Percentiles rank a stretch among this genome's conserved stretches.
Conservation (phyloP, 2,797 vertebrate genomes). For the Coracias cyanogaster region DNA sequence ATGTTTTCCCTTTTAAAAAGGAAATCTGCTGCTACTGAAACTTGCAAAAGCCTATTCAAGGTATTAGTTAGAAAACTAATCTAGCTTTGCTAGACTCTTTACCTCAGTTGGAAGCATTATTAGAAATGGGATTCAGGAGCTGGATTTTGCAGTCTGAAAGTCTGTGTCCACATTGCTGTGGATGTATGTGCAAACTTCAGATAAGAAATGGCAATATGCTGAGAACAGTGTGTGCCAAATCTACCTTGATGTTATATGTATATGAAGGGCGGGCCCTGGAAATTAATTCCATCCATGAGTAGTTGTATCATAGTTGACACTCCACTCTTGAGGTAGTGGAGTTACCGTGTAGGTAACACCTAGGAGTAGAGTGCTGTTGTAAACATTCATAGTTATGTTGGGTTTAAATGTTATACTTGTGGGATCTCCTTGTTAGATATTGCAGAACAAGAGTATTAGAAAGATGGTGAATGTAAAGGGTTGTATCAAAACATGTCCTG, state of each 20-base stretch:
- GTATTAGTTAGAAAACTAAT: background rate
- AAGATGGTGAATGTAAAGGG: background rate
- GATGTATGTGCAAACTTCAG: background rate
- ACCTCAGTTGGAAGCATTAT: background rate
- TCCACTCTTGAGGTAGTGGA: background rate
- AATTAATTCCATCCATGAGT: background rate
- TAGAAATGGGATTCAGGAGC: background rate
- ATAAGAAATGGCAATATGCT: background rate
- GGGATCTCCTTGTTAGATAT: background rate
- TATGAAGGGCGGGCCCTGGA: background rate
- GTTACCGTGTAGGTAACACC: background rate
- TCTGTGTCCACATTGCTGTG: background rate
- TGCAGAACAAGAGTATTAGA: background rate
- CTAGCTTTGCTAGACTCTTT: background rate
- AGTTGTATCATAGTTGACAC: background rate
- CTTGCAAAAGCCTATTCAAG: background rate
- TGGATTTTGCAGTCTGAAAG: background rate
- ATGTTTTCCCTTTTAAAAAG: background rate
- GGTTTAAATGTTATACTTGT: accelerated
- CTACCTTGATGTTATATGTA: background rate
- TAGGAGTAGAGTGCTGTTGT: background rate
- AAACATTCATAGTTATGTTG: background rate
- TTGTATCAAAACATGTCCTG: background rate
- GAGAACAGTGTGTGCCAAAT: background rate
- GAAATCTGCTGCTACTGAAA: background rate